These are phyloP conservation scores for Brotula barbata DNA, from an alignment of 2,797 vertebrate genomes.

Conservation along the genomic window DNA sequence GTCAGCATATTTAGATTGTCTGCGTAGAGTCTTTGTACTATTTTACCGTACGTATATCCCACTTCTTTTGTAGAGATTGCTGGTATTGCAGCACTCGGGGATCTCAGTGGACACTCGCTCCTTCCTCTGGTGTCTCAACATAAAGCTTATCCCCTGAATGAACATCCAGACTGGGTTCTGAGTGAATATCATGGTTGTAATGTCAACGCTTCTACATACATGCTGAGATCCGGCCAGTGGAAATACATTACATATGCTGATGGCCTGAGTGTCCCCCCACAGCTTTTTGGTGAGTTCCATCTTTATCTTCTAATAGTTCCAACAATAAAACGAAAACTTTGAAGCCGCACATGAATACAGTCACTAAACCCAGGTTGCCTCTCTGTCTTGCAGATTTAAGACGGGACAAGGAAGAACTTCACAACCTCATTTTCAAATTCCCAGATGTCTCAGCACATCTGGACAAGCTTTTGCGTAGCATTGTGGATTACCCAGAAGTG, in stretches of 20 bases:
- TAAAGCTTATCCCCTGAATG: slow-evolving; percentile 18
- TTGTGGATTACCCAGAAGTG: slow-evolving; percentile 87
- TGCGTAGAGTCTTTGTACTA: neutral
- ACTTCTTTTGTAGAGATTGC: slow-evolving; percentile 82
- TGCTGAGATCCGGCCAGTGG: slow-evolving; percentile 88
- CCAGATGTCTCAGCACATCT: slow-evolving; percentile 75
- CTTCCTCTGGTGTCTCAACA: slow-evolving; percentile 74
- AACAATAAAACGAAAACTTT: too few species aligned
- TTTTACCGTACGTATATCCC: slow-evolving; percentile 2
- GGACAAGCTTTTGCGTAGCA: slow-evolving; percentile 82
- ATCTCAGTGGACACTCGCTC: slow-evolving; percentile 90
- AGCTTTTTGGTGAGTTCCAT: slow-evolving; percentile 88
- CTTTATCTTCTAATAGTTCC: too few species aligned
- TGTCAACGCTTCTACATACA: slow-evolving; percentile 91
- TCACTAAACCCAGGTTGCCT: neutral
- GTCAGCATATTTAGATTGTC: neutral
- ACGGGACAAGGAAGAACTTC: slow-evolving; percentile 87
- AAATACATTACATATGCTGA: slow-evolving; percentile 92
- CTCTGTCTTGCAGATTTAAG: slow-evolving; percentile 83
- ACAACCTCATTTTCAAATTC: slow-evolving; percentile 81
- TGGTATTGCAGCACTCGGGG: slow-evolving; percentile 72
- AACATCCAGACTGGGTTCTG: slow-evolving; percentile 84
- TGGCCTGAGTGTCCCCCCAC: slow-evolving; percentile 82
- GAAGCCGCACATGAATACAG: too few species aligned
- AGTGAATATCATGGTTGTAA: slow-evolving; percentile 97